Conservation (phyloP, 2,113 vertebrate species). For the Aphelocoma coerulescens region DNA sequence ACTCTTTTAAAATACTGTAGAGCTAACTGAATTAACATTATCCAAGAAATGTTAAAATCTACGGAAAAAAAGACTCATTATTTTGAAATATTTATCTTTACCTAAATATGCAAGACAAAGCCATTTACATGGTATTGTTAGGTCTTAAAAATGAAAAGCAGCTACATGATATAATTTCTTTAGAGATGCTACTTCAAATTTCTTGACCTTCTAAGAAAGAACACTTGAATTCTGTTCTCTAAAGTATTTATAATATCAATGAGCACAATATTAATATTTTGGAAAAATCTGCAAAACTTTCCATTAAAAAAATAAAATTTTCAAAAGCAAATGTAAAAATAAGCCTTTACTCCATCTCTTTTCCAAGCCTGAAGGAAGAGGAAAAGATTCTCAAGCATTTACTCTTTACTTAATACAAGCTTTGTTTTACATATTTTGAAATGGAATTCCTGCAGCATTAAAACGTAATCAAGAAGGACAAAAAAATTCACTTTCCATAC, state of each 20-base stretch:
- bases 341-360: neutral
- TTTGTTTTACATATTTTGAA: neutral
- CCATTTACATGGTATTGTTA: neutral
- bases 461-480: neutral
- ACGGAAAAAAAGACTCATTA: accelerated
- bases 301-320: neutral
- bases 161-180: neutral
- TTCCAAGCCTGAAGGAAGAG: neutral
- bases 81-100: neutral
- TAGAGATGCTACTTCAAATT: neutral
- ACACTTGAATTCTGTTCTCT: neutral
- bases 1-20: neutral
- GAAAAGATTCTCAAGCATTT: neutral
- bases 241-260: neutral
- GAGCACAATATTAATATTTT: neutral
- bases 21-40: neutral
- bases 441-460: neutral
- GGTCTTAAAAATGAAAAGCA: neutral
- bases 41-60: neutral
- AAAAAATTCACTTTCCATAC: neutral
- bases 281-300: neutral
- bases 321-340: neutral
- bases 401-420: neutral
- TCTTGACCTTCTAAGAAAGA: neutral
- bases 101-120: neutral